phyloP scores from a whole-genome alignment of 2,113 vertebrate genomes.

The Psephotus haematonotus region DNA sequence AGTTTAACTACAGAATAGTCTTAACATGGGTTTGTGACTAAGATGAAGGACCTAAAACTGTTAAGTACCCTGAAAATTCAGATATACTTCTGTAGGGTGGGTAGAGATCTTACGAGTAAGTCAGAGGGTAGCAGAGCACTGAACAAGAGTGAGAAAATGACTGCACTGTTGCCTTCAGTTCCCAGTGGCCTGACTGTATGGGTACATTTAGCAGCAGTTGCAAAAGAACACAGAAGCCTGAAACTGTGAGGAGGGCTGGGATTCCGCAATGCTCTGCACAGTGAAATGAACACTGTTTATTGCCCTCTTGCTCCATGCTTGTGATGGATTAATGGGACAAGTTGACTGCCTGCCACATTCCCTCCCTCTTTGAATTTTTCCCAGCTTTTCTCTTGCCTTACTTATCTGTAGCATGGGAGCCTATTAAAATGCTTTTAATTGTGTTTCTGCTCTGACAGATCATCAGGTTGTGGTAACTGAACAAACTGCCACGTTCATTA shows the following conservation, averaged over 20 bases:
- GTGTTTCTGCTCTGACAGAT: not conserved
- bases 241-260: too few species aligned
- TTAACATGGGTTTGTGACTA: not conserved
- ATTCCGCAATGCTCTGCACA: not conserved
- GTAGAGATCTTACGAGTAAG: not conserved
- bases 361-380: not conserved
- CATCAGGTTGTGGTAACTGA: not conserved
- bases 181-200: not conserved
- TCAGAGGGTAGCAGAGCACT: not conserved
- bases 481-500: not conserved
- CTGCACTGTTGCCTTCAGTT: not conserved
- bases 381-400: not conserved
- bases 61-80: not conserved
- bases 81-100: not conserved
- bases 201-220: not conserved
- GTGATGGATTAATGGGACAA: not conserved
- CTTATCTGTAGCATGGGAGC: not conserved
- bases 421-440: not conserved
- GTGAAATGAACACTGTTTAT: not conserved
- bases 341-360: not conserved
- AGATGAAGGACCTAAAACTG: not conserved
- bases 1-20: not conserved
- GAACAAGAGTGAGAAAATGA: not conserved
- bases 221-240: not conserved
- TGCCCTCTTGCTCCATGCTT: not conserved